Conservation (phyloP, 2,888 invertebrate genomes). For the Spicauda simplicius region DNA sequence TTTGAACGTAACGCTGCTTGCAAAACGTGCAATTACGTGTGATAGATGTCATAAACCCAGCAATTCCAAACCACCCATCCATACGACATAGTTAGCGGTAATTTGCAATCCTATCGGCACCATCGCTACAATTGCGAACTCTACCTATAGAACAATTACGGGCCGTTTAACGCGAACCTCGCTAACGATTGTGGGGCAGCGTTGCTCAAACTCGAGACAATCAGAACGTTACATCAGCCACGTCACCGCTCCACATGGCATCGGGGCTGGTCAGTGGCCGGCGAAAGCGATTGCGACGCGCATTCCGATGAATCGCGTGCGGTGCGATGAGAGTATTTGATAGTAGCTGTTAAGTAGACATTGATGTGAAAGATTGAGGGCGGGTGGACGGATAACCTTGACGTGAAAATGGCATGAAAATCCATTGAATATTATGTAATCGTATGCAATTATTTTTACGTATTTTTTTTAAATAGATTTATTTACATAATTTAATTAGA, state of each 20-base stretch:
- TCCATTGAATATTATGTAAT: too few species aligned
- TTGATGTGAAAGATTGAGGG: neutral
- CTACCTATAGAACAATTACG: conserved; percentile 14
- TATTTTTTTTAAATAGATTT: too few species aligned
- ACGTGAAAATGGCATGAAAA: neutral
- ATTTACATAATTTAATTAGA: too few species aligned
- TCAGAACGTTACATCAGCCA: conserved; percentile 56
- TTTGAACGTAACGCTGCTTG: too few species aligned
- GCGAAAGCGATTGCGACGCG: conserved; percentile 58
- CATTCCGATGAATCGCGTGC: conserved; percentile 54
- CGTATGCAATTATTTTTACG: too few species aligned
- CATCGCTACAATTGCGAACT: neutral
- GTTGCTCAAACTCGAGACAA: conserved; percentile 46
- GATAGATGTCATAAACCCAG: too few species aligned
- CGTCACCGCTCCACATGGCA: conserved; percentile 57
- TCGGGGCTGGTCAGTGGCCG: conserved; percentile 47
- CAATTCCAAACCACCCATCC: neutral
- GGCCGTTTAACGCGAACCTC: conserved; percentile 1
- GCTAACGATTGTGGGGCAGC: conserved; percentile 17
- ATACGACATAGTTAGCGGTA: neutral
- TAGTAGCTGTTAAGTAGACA: neutral
- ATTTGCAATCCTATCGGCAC: neutral
- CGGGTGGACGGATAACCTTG: neutral
- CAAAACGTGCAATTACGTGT: too few species aligned
- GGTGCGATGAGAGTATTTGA: conserved; percentile 7